Evolutionary conservation across 2,797 vertebrate genomes (phyloP).

Genomic region (Anguilla marmorata): DNA sequence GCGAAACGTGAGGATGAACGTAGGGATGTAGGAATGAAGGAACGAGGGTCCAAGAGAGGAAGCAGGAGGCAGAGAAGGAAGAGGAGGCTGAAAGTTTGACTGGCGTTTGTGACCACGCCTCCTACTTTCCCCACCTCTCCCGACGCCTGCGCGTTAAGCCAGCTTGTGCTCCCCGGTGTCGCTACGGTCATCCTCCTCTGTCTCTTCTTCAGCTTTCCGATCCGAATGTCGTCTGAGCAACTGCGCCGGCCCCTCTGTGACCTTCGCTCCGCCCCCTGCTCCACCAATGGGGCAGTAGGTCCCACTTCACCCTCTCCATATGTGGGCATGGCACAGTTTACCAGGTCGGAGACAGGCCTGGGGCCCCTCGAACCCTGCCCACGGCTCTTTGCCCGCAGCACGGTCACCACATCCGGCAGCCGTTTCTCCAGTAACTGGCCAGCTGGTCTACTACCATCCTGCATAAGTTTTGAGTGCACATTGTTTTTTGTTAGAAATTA

Average conservation of each 20-base stretch:
- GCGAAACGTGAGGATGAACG: slow-evolving; percentile 25
- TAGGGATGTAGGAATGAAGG: neutral
- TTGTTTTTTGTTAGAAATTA: slow-evolving; percentile 36
- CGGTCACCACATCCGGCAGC: slow-evolving; percentile 53
- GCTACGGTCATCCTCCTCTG: slow-evolving; percentile 60
- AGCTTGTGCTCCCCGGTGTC: slow-evolving; percentile 57
- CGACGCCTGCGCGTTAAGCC: slow-evolving; percentile 42
- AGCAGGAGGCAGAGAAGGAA: slow-evolving; percentile 19
- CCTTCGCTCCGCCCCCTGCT: slow-evolving; percentile 32
- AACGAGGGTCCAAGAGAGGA: slow-evolving; percentile 9
- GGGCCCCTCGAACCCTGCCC: slow-evolving; percentile 50
- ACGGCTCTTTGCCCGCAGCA: slow-evolving; percentile 55
- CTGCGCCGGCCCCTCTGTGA: slow-evolving; percentile 52
- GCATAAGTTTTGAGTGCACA: slow-evolving; percentile 61
- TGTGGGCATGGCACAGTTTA: slow-evolving; percentile 56
- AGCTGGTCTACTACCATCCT: slow-evolving; percentile 59
- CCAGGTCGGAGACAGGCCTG: slow-evolving; percentile 50
- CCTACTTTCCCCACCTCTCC: slow-evolving; percentile 72
- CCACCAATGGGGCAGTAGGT: slow-evolving; percentile 44
- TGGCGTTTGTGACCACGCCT: slow-evolving; percentile 26
- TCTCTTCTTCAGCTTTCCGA: slow-evolving; percentile 62
- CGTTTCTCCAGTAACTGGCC: slow-evolving; percentile 59
- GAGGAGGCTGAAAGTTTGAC: slow-evolving; percentile 35
- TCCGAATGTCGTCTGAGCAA: slow-evolving; percentile 75
- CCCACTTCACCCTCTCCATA: slow-evolving; percentile 38